These are phyloP conservation scores for Pentalonia nigronervosa DNA, from an alignment of 1,140 invertebrate genomes.

Conservation along the genomic window DNA sequence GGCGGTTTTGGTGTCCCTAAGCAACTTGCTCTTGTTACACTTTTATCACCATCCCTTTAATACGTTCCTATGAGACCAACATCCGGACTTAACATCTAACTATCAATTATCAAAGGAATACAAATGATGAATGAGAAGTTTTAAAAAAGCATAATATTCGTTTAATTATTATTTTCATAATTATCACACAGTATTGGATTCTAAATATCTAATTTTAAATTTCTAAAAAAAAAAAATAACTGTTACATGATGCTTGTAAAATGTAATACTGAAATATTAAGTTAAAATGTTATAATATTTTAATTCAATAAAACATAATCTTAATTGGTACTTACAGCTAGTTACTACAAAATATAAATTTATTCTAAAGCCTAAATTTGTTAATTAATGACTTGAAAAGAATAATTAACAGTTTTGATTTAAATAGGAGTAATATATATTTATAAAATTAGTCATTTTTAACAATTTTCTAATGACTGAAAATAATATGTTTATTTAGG, in stretches of 20 bases:
- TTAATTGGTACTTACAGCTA: neutral
- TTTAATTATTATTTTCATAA: conserved; percentile 39
- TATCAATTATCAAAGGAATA: neutral
- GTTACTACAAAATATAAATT: conserved; percentile 1
- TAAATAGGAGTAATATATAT: conserved; percentile 46
- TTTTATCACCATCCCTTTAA: too few relatives aligned
- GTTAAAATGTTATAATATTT: conserved; percentile 39
- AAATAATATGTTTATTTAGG: conserved; percentile 49
- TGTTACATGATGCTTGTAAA: neutral
- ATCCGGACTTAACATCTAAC: too few relatives aligned
- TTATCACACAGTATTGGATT: conserved; percentile 34
- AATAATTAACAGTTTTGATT: conserved; percentile 49
- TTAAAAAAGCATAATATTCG: conserved; percentile 47
- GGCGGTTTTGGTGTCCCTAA: too few relatives aligned
- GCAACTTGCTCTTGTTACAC: too few relatives aligned
- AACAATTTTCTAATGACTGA: conserved; percentile 49
- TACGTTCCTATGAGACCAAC: too few relatives aligned
- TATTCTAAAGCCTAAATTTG: conserved; percentile 11
- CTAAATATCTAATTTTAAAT: conserved; percentile 41
- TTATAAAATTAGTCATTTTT: conserved; percentile 52
- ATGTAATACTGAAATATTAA: neutral
- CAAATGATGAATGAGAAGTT: neutral
- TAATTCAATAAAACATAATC: conserved; percentile 32
- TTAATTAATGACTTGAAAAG: conserved; percentile 53
- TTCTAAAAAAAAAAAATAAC: neutral